phyloP scores from a whole-genome alignment of 2,888 invertebrate genomes.

The Keiferia lycopersicella region DNA sequence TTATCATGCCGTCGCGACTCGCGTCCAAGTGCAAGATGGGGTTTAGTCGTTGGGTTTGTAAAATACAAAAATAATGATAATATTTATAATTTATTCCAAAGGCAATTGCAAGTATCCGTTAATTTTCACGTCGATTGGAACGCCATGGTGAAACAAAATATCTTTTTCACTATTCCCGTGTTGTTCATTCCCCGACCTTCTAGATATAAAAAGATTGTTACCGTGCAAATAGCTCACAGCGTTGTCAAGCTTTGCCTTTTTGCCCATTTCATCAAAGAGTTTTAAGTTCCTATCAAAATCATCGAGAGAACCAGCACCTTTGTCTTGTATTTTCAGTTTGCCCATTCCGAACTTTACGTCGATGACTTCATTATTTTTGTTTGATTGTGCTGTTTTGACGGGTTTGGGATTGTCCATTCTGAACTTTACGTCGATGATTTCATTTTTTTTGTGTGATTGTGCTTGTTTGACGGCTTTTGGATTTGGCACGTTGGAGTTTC shows the following conservation, averaged over 20 bases:
- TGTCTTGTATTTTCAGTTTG: slow-evolving; percentile 36
- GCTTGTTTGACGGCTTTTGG: background rate
- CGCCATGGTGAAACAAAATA: slow-evolving; percentile 51
- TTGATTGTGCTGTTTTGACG: background rate
- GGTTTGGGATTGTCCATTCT: slow-evolving; percentile 13
- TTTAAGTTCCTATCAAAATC: slow-evolving; percentile 46
- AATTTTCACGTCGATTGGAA: slow-evolving; percentile 54
- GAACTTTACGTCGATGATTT: slow-evolving; percentile 22
- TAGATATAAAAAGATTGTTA: slow-evolving; percentile 30
- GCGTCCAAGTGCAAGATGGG: background rate
- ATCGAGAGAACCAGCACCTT: slow-evolving; percentile 31
- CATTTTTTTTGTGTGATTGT: background rate
- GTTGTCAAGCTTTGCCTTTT: background rate
- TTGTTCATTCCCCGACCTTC: slow-evolving; percentile 21
- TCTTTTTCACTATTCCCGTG: slow-evolving; percentile 39
- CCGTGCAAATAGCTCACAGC: slow-evolving; percentile 2
- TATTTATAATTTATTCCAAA: slow-evolving; percentile 2
- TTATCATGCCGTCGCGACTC: too few relatives aligned
- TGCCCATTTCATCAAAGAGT: slow-evolving; percentile 24
- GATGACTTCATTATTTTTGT: background rate
- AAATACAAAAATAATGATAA: background rate
- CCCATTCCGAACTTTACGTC: slow-evolving; percentile 24
- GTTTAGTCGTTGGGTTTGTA: too few relatives aligned
- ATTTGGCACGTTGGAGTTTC: background rate
- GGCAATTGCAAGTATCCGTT: slow-evolving; percentile 54